Evolutionary conservation across 1,140 invertebrate genomes (phyloP).

Genomic region (Pogonomyrmex californicus): DNA sequence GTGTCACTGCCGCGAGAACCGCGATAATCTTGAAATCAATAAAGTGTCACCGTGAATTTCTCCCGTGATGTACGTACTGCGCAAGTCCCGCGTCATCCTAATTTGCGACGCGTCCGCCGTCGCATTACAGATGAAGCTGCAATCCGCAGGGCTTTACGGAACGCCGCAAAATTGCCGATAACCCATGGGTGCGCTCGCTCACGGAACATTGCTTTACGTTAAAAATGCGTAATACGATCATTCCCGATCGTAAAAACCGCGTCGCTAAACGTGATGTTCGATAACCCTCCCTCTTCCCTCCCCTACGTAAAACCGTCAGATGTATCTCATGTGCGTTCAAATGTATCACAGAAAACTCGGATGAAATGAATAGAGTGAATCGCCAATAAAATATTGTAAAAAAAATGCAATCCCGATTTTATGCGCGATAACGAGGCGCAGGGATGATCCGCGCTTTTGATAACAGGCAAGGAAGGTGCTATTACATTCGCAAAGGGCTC

Average conservation of each 20-base stretch:
- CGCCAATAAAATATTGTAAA: not conserved
- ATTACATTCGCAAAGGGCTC: conserved; percentile 51
- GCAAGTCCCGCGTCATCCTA: conserved; percentile 55
- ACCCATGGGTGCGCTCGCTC: not conserved
- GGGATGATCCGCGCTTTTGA: not conserved
- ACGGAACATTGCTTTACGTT: not conserved
- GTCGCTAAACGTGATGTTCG: not conserved
- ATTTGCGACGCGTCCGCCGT: conserved; percentile 53
- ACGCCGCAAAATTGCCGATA: conserved; percentile 35
- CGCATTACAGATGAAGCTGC: conserved; percentile 49
- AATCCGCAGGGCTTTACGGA: conserved; percentile 3
- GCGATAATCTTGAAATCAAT: conserved; percentile 83
- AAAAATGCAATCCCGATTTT: conserved; percentile 31
- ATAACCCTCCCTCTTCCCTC: no score
- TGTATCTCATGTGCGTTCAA: not conserved
- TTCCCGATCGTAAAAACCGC: conserved; percentile 2
- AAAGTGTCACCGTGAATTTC: conserved; percentile 75
- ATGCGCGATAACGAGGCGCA: conserved; percentile 19
- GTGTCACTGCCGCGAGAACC: conserved; percentile 41
- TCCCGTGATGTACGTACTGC: conserved; percentile 49
- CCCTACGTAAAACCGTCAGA: not conserved
- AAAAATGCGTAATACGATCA: conserved; percentile 24
- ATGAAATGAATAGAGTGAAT: not conserved
- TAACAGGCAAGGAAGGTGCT: conserved; percentile 19
- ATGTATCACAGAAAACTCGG: not conserved